A percentile compares a stretch with the other conserved stretches of the same genome.
Evolutionary conservation across 2,797 vertebrate species (phyloP).

Genomic region (Gymnoscopelus microlampas): DNA sequence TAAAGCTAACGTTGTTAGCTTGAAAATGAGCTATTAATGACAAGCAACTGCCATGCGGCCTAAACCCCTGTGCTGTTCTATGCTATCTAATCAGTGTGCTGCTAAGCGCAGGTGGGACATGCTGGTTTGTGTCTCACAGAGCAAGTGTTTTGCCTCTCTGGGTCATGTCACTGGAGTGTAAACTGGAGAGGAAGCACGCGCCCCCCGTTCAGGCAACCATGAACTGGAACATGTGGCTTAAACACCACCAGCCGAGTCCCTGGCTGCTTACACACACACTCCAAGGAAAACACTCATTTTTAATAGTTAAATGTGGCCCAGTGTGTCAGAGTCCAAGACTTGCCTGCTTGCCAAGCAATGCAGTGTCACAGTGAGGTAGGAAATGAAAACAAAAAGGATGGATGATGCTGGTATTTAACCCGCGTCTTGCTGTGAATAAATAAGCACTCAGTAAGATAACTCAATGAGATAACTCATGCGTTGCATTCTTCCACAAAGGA

Average conservation of each 20-base stretch:
- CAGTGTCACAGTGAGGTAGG: constrained; percentile 60
- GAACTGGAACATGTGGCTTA: constrained; percentile 74
- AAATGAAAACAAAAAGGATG: constrained; percentile 63
- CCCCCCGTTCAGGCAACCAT: constrained; percentile 59
- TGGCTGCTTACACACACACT: constrained; percentile 40
- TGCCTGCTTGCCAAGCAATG: constrained; percentile 61
- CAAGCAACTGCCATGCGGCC: too few species aligned
- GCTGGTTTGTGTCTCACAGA: constrained; percentile 71
- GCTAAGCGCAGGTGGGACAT: constrained; percentile 70
- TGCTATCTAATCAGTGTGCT: constrained; percentile 71
- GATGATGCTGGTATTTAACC: constrained; percentile 59
- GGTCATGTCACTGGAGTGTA: constrained; percentile 70
- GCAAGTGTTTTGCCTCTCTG: constrained; percentile 66
- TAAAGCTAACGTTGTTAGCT: too few species aligned
- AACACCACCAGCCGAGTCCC: constrained; percentile 60
- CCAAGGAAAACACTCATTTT: constrained; percentile 70
- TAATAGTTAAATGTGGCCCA: constrained; percentile 70
- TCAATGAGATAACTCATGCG: constrained; percentile 47
- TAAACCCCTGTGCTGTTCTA: constrained; percentile 26
- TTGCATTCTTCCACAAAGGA: constrained; percentile 39
- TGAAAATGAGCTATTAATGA: too few species aligned
- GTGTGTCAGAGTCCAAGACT: constrained; percentile 62
- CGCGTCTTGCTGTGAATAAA: constrained; percentile 53
- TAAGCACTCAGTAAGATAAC: constrained; percentile 60
- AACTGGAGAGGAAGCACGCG: constrained; percentile 69